A percentile compares a stretch with the other conserved stretches of the same genome.
Evolutionary conservation across 1,140 invertebrate species (phyloP).

Genomic region (Nilaparvata lugens): DNA sequence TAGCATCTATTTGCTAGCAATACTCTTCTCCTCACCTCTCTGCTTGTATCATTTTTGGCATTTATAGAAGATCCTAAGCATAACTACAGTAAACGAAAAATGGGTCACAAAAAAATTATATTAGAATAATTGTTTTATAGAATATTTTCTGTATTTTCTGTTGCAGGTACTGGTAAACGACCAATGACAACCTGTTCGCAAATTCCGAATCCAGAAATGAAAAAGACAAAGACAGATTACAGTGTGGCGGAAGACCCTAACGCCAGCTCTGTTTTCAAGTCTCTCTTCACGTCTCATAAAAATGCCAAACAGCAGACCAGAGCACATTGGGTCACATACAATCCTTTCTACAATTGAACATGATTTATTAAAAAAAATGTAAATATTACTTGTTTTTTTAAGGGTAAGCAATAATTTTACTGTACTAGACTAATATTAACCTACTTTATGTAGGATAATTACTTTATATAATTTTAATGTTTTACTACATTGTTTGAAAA

Average conservation of each 20-base stretch:
- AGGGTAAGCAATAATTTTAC: too few relatives aligned
- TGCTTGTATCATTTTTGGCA: too few relatives aligned
- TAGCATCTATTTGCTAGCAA: too few relatives aligned
- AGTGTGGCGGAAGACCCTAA: conserved; percentile 88
- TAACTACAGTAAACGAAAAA: too few relatives aligned
- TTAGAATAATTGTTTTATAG: too few relatives aligned
- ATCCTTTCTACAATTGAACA: conserved; percentile 91
- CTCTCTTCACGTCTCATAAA: conserved; percentile 85
- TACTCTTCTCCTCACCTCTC: too few relatives aligned
- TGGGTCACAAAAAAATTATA: too few relatives aligned
- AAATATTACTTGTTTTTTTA: background rate
- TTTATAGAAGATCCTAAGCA: too few relatives aligned
- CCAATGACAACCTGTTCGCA: background rate
- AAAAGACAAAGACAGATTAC: conserved; percentile 67
- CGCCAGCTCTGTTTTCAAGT: conserved; percentile 85
- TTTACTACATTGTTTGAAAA: too few relatives aligned
- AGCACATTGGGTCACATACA: conserved; percentile 96
- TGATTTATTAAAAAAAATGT: conserved; percentile 1
- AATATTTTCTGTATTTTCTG: background rate
- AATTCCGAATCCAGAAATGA: conserved; percentile 54
- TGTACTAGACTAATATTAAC: too few relatives aligned
- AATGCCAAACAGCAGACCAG: conserved; percentile 74
- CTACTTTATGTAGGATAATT: too few relatives aligned
- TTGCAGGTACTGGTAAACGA: conserved; percentile 12
- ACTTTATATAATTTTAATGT: too few relatives aligned